Base-by-base conservation (phyloP, 2,113 vertebrate genomes). In the Glaucomys volans region DNA sequence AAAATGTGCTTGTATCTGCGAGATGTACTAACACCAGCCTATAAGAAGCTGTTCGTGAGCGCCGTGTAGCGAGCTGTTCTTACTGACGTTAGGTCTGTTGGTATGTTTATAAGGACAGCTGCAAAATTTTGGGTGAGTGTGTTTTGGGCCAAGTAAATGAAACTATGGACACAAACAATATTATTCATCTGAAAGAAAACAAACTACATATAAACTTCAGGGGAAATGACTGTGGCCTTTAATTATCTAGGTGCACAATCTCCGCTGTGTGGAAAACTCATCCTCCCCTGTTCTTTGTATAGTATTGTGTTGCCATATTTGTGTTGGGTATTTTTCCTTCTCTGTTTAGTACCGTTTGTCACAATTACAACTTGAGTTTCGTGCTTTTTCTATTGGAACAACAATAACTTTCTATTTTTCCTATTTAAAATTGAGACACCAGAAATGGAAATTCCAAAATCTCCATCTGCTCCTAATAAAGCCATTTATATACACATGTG, bases 401-500 rank as follows among this genome's bases (percentile, higher is more conserved):
- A 71, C 64, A 47, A 85, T 62, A 37, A 2, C 30, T 32, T 50
- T 77, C 40, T 14, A 42, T 42, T 8, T 40, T 52, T 50, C 26
- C 64, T 37, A 28, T 76, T 85, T 72, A 62, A 83, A 86, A 57
- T 47, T 40, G n/a, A 69, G 32, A 67, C 26, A 12, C 59, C 75
- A 18, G 22, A 80, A 76, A 24, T 37, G 35, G 92, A 87, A 87
- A 79, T 90, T 64, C 35, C 59, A 40, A 54, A 87, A 59, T 91
- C 24, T 64, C n/a, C 11, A 12, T 57, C 37, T 9, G 3, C 44
- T 85, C 47, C 35, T 32, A 44, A 59, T 20, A 42, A 72, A 93
- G 37, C 50, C 54, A 0, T 20, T 30, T 37, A 22, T 66, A 22
- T 14, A 0, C 4, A 1, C 0, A 0, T 40, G 26, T 87, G 35